Evolutionary conservation across 2,113 vertebrate genomes (phyloP), one percentile per base, ranked within the genome.

Genomic region (Carassius auratus): DNA sequence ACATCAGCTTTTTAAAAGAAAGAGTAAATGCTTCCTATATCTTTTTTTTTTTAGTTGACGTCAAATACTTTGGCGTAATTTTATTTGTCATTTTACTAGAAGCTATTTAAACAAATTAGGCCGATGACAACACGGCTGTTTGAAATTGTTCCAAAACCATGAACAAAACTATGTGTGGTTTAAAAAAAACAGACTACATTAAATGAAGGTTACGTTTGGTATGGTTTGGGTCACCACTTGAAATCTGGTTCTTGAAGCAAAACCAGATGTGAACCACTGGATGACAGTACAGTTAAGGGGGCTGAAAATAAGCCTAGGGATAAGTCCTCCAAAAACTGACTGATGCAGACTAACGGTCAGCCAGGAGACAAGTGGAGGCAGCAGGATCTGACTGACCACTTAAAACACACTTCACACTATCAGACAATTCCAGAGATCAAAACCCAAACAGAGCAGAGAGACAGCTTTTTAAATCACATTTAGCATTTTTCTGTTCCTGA

Each of bases 381-480:
- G 91, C 94, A 94, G 87, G 84, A 64, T 84, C 91, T 85, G 90
- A 33, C 86, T 85, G 90, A 91, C 88, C 90, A 90, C 90, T 92
- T 90, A 90, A 87, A 94, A 94, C 89, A 80, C 93, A 94, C 91
- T 93, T 66, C 84, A 90, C 95, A 93, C 92, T 92, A 85, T 94
- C 91, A 93, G 89, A 85, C 87, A 88, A 89, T 76, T 62, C 76
- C 55, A 93, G 94, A 95, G 95, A 95, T 93, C 92, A 94, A 90
- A 93, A 95, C 93, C 92, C 93, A 94, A 94, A 95, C 91, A 89
- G 91, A 92, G 90, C 93, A 92, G 87, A 96, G 87, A 74, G 23
- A 23, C 26, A 90, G n/a, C 75, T 71, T 59, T 38, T 91, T 93
- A 93, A 73, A 93, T 89, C 90, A 93, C 91, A 91, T 89, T 30